Conservation (phyloP, 1,140 invertebrate genomes). For the Caenorhabditis brenneri region DNA sequence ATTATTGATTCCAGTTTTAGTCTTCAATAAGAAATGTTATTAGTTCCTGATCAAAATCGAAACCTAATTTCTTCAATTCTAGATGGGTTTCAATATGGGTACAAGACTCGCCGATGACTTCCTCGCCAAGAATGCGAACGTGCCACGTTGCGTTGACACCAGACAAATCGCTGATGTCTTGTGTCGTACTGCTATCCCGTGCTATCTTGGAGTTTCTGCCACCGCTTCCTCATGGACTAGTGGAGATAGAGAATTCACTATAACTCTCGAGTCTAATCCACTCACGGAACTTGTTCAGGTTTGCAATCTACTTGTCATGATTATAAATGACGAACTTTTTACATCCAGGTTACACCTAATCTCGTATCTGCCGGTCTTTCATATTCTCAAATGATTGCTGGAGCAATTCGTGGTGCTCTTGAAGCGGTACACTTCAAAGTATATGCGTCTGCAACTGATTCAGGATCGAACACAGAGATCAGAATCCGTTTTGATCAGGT, state of each 20-base stretch:
- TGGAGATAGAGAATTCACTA: constrained; percentile 92
- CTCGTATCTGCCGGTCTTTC: constrained; percentile 77
- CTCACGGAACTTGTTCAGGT: constrained; percentile 75
- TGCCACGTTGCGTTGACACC: constrained; percentile 80
- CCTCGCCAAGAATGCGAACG: constrained; percentile 83
- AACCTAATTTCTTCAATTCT: constrained; percentile 77
- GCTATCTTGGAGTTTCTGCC: constrained; percentile 61
- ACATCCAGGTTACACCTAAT: constrained; percentile 73
- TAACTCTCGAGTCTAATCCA: constrained; percentile 92
- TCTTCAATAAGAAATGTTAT: too few species aligned
- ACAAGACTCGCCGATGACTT: constrained; percentile 96
- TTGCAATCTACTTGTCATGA: neutral
- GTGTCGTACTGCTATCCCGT: constrained; percentile 75
- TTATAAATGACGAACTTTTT: neutral
- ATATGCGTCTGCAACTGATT: constrained; percentile 79
- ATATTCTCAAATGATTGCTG: constrained; percentile 92
- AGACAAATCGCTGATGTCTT: constrained; percentile 91
- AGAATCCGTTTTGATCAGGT: constrained; percentile 91
- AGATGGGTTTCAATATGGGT: constrained; percentile 89
- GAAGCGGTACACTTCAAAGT: constrained; percentile 80
- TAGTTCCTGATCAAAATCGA: too few species aligned
- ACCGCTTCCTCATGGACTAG: constrained; percentile 82
- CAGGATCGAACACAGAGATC: constrained; percentile 94
- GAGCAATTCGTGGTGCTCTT: constrained; percentile 92
- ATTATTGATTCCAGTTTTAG: too few species aligned